A percentile compares a stretch with the other conserved stretches of the same genome.
Evolutionary conservation across 2,113 vertebrate species (phyloP).

Genomic region (Bothrops jararaca): DNA sequence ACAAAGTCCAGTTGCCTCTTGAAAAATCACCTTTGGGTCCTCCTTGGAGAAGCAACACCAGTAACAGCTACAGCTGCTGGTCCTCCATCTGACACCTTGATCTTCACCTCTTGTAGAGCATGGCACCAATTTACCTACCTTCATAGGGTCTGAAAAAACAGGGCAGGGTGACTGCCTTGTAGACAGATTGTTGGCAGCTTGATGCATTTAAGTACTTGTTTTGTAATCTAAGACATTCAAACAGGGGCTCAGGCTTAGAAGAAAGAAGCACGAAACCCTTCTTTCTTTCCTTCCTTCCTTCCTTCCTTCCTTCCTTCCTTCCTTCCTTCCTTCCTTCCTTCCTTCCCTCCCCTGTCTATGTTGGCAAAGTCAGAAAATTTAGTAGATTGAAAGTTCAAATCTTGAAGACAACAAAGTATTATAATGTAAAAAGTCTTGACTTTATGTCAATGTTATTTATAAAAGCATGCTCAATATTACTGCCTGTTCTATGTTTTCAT

Average conservation of each 20-base stretch:
- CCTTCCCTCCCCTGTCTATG: not conserved
- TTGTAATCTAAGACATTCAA: not conserved
- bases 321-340: no score
- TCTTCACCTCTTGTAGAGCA: not conserved
- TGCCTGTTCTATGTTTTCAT: not conserved
- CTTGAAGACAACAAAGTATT: not conserved
- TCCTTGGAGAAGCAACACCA: constrained; percentile 34
- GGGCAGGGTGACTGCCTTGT: not conserved
- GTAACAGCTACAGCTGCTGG: not conserved
- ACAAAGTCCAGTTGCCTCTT: no score
- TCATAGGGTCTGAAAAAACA: not conserved
- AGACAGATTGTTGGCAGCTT: not conserved
- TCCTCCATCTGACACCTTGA: no score
- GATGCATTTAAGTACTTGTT: not conserved
- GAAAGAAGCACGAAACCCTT: not conserved
- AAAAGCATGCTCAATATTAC: not conserved
- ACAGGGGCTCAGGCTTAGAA: not conserved
- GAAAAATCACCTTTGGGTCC: no score
- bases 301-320: no score
- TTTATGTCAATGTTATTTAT: not conserved
- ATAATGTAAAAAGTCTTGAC: not conserved
- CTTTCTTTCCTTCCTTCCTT: not conserved
- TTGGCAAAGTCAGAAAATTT: not conserved
- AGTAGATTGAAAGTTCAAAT: not conserved
- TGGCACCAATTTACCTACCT: not conserved